Percentiles rank a stretch among this genome's conserved stretches.
Evolutionary conservation across 2,113 vertebrate genomes (phyloP).

Genomic region (Cyrtonyx montezumae): DNA sequence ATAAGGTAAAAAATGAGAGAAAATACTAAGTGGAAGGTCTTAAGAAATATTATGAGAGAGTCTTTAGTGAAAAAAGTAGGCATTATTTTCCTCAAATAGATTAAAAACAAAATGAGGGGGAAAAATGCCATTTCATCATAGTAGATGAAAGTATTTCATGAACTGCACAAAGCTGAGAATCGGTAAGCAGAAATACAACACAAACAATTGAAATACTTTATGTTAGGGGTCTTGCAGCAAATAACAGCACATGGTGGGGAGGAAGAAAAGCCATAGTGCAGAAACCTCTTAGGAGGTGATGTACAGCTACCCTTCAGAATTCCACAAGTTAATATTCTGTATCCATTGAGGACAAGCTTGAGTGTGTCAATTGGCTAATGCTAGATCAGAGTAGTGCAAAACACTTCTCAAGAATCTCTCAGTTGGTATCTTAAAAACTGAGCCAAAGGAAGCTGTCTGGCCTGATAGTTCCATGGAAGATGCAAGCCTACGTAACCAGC

Average conservation of each 20-base stretch:
- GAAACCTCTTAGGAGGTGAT: not conserved
- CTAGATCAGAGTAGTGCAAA: not conserved
- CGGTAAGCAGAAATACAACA: not conserved
- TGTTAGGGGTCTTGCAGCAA: not conserved
- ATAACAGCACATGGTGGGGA: rapidly evolving
- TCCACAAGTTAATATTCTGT: not conserved
- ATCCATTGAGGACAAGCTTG: not conserved
- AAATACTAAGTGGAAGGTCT: not conserved
- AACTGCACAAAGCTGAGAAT: not conserved
- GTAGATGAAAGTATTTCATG: not conserved
- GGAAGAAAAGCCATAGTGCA: not conserved
- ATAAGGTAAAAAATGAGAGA: not conserved
- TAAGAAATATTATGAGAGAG: not conserved
- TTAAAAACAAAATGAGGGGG: not conserved
- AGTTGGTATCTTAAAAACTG: not conserved
- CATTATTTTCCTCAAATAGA: not conserved
- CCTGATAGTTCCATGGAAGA: not conserved
- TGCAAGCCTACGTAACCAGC: not conserved
- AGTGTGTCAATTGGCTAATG: not conserved
- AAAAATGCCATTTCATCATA: not conserved
- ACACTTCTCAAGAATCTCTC: not conserved
- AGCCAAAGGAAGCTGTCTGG: not conserved
- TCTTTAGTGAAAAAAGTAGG: not conserved
- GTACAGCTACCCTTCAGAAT: not conserved
- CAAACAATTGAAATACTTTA: not conserved